Conservation (phyloP, 2,113 vertebrate species). For the Vicugna pacos region DNA sequence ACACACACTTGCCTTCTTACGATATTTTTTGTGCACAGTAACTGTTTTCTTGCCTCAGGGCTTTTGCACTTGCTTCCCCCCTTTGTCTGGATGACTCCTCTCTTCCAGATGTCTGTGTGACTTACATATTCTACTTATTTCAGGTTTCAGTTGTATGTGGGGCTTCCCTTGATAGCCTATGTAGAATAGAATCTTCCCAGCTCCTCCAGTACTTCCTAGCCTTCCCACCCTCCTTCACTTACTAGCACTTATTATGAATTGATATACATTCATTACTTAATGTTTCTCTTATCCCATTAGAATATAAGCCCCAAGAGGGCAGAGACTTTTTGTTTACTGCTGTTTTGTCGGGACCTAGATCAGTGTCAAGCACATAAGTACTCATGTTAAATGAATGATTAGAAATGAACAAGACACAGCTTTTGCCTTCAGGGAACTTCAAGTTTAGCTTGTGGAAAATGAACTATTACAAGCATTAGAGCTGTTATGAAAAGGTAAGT, state of each 20-base stretch:
- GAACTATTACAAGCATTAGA: background rate
- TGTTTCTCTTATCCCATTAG: slow-evolving; percentile 19
- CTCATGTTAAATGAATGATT: background rate
- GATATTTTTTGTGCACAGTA: background rate
- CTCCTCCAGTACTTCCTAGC: background rate
- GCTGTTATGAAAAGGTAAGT: background rate
- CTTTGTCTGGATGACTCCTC: background rate
- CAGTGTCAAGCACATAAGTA: background rate
- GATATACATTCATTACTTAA: background rate
- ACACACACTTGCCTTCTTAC: background rate
- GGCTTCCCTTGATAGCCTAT: background rate
- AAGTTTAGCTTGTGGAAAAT: background rate
- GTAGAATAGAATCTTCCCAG: background rate
- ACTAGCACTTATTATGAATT: background rate
- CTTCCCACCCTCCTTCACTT: background rate
- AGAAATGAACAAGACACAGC: background rate
- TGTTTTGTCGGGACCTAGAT: background rate
- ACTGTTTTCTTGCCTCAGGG: background rate
- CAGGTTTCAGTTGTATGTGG: slow-evolving; percentile 7
- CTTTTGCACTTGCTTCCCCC: background rate
- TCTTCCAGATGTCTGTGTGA: background rate
- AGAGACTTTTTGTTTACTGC: background rate
- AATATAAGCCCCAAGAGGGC: background rate
- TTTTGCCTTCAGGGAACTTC: slow-evolving; percentile 14
- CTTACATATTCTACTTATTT: background rate